A percentile compares a stretch with the other conserved stretches of the same genome.
Evolutionary conservation across 2,888 invertebrate genomes (phyloP).

Genomic region (Diabrotica balteata): DNA sequence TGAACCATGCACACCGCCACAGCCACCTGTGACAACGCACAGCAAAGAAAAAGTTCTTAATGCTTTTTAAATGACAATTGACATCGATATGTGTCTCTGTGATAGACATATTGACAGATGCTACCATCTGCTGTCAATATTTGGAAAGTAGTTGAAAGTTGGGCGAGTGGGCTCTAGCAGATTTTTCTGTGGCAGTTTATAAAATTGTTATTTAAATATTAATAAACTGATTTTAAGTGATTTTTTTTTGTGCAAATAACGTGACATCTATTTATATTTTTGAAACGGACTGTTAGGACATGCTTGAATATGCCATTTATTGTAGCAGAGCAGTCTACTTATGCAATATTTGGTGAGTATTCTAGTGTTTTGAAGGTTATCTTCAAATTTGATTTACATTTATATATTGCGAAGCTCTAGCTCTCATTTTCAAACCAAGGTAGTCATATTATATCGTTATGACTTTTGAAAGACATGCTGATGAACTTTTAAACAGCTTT

Average conservation of each 20-base stretch:
- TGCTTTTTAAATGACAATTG: background rate
- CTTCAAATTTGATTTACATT: constrained; percentile 34
- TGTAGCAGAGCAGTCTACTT: constrained; percentile 36
- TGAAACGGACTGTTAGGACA: constrained; percentile 17
- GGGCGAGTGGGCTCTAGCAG: constrained; percentile 34
- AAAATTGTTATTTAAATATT: constrained; percentile 24
- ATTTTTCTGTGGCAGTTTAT: constrained; percentile 32
- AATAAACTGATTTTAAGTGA: constrained; percentile 27
- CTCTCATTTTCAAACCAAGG: background rate
- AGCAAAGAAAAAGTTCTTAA: background rate
- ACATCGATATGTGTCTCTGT: no score
- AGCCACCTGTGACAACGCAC: background rate
- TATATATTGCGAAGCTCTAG: constrained; percentile 15
- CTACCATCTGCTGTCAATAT: constrained; percentile 16
- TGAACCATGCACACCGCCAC: background rate
- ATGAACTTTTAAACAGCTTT: background rate
- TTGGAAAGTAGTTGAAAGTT: constrained; percentile 23
- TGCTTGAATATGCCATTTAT: constrained; percentile 34
- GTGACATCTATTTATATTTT: constrained; percentile 11
- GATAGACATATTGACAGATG: background rate
- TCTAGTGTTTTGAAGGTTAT: constrained; percentile 45
- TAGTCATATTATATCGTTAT: no score
- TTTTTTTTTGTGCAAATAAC: constrained; percentile 25
- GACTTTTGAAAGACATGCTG: no score
- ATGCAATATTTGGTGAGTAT: constrained; percentile 48